These are phyloP conservation scores for Barbus barbus DNA, from an alignment of 2,113 vertebrate genomes.

Conservation along the genomic window DNA sequence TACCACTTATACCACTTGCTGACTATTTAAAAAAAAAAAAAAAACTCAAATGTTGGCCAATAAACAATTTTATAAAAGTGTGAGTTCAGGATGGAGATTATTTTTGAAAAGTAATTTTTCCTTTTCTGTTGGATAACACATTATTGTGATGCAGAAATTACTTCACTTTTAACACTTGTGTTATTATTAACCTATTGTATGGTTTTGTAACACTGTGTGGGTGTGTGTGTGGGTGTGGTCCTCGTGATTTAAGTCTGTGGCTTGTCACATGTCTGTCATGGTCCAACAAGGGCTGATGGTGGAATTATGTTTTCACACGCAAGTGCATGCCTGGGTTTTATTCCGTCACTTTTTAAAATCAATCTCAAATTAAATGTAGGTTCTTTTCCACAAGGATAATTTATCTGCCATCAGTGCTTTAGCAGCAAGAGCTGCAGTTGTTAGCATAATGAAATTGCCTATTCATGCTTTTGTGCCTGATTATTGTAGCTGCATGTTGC, in stretches of 20 bases:
- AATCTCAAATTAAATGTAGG: not conserved
- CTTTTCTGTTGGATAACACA: no score
- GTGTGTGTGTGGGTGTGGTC: no score
- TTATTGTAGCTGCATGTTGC: not conserved
- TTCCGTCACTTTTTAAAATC: not conserved
- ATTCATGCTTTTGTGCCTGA: not conserved
- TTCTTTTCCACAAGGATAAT: not conserved
- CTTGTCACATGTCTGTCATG: conserved; percentile 1
- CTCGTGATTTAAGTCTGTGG: not conserved
- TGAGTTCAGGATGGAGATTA: not conserved
- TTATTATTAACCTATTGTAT: no score
- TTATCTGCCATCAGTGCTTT: not conserved
- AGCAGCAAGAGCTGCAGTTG: not conserved
- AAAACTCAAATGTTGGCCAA: not conserved
- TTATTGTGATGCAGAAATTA: not conserved
- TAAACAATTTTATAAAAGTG: not conserved
- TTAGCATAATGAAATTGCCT: conserved; percentile 1
- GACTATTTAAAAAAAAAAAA: no score
- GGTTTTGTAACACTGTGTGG: no score
- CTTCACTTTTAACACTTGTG: not conserved
- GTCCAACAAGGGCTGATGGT: not conserved
- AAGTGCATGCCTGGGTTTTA: conserved; percentile 17
- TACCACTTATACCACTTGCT: no score
- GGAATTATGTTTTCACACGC: not conserved
- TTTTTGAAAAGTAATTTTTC: not conserved